Evolutionary conservation across 1,140 invertebrate genomes (phyloP), one percentile per base, ranked within the genome.

Genomic region (silkworm (Bombyx mori)): DNA sequence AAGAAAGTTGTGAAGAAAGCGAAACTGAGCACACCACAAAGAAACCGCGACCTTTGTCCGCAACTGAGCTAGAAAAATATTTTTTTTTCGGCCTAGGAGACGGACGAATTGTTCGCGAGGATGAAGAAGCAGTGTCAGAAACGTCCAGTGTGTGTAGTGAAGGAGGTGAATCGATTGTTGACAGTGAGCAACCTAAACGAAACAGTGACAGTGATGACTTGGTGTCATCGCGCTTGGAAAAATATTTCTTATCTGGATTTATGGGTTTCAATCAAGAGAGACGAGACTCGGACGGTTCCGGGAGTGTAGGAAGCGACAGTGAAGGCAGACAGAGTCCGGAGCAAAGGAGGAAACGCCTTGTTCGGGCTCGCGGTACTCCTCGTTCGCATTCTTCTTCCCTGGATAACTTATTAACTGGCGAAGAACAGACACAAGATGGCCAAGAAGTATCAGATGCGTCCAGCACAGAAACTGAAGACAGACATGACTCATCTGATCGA

Each of bases 1-100:
- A 98, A 87, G 96, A 98, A 80, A 96, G 95, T 61, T 97, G 96
- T 75, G 96, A 97, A 81, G 96, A 98, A 79, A 97, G 92, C 77
- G 94, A 94, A 82, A 91, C 92, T 50, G 94, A 94, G 71, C 89
- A 89, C 47, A 89, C 81, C 58, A 86, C 85, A n/a, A 89, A 89
- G 68, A 91, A 91, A 63, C 88, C 82, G 45, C 86, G 91, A 54
- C 92, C 92, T 18, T 89, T 91, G 43, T 94, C 92, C 1, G 91
- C 94, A 0, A 96, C 95, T 0, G 94, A 96, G 69, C 75, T 98
- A 57, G 96, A 97, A 78, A 96, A 96, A 77, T 97, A 98, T 78
- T 98, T 97, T 86, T 96, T 95, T 79, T 96, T 94, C 68, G 94
- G 92, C 0, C 88, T 97, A 43, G 94, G 94, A 7, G 93, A 93